Conservation (phyloP, 53 echinoderm and acorn worm genomes). For the Mesocentrotus franciscanus region DNA sequence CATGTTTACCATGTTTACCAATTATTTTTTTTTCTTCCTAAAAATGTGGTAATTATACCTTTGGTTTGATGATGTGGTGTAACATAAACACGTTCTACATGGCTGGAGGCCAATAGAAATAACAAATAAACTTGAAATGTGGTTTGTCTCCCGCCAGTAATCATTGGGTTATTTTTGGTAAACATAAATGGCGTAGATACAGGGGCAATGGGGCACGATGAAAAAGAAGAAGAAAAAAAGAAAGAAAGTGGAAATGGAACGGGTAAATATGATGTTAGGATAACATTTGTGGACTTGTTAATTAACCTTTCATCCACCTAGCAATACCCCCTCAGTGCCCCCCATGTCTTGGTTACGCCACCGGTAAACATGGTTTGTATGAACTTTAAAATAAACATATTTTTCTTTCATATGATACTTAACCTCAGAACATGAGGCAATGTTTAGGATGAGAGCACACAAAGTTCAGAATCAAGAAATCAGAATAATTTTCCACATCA, state of each 20-base stretch:
- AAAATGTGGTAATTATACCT: not conserved
- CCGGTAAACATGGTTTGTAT: not conserved
- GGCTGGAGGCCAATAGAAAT: not conserved
- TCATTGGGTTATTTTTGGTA: not conserved
- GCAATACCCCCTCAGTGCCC: not conserved
- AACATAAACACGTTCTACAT: not conserved
- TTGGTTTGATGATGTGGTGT: conserved; percentile 10
- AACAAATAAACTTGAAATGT: not conserved
- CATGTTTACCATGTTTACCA: too few relatives aligned
- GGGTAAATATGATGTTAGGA: not conserved
- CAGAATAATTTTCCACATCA: too few relatives aligned
- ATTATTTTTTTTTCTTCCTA: not conserved
- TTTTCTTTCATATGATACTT: not conserved
- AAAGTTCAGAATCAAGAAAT: not conserved
- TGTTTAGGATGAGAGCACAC: not conserved
- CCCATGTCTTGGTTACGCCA: not conserved
- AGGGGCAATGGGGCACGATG: not conserved
- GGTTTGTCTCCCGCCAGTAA: not conserved
- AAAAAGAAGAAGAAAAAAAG: not conserved
- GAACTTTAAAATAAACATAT: not conserved
- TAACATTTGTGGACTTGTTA: not conserved
- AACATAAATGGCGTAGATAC: not conserved
- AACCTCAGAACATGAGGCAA: not conserved
- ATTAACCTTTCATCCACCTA: not conserved
- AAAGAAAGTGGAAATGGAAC: not conserved